Conservation (phyloP, 2,797 vertebrate species). For the Oophaga sylvatica region DNA sequence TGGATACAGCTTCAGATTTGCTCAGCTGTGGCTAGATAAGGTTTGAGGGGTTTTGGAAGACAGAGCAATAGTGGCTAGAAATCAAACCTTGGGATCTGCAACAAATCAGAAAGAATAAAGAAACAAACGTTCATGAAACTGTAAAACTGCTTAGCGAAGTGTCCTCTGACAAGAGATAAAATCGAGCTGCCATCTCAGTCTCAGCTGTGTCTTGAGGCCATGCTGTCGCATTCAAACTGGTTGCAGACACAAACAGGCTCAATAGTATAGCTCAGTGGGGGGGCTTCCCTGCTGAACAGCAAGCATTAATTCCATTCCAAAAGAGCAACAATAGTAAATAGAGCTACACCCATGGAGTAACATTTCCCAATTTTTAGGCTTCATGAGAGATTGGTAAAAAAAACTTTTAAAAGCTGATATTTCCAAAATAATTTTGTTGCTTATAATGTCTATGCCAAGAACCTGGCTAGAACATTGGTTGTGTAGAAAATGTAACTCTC, state of each 20-base stretch:
- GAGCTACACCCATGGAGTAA: neutral
- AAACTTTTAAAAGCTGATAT: neutral
- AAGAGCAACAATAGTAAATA: conserved; percentile 4
- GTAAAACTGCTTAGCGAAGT: neutral
- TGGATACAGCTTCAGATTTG: neutral
- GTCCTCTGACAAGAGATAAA: conserved; percentile 22
- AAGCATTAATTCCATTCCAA: conserved; percentile 25
- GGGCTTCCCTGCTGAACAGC: conserved; percentile 20
- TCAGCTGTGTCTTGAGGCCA: conserved; percentile 1
- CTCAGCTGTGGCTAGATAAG: conserved; percentile 8
- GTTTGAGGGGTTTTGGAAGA: neutral
- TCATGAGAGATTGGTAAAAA: neutral
- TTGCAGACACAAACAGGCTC: conserved; percentile 10
- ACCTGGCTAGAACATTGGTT: no score
- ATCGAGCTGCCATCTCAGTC: conserved; percentile 6
- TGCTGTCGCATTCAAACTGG: conserved; percentile 1
- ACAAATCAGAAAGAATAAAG: conserved; percentile 13
- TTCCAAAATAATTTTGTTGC: neutral
- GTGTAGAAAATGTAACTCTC: no score
- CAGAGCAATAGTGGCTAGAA: neutral
- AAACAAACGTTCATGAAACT: neutral
- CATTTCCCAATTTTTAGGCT: neutral
- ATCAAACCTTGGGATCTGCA: conserved; percentile 1
- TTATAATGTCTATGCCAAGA: no score
- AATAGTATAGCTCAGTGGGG: conserved; percentile 25